A percentile compares a stretch with the other conserved stretches of the same genome.
Conservation (phyloP, 2,797 vertebrate species). For the Lerista edwardsae region DNA sequence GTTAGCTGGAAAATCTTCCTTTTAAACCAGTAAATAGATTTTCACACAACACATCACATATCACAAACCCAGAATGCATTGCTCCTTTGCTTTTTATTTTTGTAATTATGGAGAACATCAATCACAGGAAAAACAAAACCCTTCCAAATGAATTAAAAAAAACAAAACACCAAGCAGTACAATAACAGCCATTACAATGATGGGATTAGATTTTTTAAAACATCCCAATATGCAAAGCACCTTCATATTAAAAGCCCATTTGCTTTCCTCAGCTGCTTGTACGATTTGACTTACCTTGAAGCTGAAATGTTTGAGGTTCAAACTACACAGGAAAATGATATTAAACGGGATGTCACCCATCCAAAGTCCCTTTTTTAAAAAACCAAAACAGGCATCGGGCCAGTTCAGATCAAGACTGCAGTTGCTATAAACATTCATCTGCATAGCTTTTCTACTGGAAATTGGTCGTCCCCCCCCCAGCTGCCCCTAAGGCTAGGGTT, state of each 20-base stretch:
- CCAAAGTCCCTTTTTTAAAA: too few species aligned
- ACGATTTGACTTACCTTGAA: not conserved
- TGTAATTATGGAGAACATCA: not conserved
- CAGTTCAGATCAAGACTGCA: too few species aligned
- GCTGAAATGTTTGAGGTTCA: too few species aligned
- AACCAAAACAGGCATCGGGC: too few species aligned
- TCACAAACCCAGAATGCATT: slow-evolving; percentile 15
- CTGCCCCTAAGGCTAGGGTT: too few species aligned
- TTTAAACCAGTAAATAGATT: slow-evolving; percentile 43
- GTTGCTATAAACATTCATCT: too few species aligned
- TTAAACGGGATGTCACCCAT: too few species aligned
- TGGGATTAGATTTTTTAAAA: too few species aligned
- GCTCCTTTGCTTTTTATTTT: slow-evolving; percentile 23
- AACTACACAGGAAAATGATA: too few species aligned
- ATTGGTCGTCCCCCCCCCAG: too few species aligned
- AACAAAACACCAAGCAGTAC: slow-evolving; percentile 16
- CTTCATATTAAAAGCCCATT: slow-evolving; percentile 25
- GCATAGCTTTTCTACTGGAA: too few species aligned
- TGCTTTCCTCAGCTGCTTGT: not conserved
- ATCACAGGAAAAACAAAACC: slow-evolving; percentile 35
- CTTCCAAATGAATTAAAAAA: not conserved
- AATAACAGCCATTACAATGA: not conserved
- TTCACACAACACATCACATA: slow-evolving; percentile 7
- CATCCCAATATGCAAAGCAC: not conserved
- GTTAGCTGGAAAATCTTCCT: slow-evolving; percentile 29